Evolutionary conservation across 2,888 invertebrate genomes (phyloP), one percentile per base, ranked within the genome.

Genomic region (Catocala fraxini): DNA sequence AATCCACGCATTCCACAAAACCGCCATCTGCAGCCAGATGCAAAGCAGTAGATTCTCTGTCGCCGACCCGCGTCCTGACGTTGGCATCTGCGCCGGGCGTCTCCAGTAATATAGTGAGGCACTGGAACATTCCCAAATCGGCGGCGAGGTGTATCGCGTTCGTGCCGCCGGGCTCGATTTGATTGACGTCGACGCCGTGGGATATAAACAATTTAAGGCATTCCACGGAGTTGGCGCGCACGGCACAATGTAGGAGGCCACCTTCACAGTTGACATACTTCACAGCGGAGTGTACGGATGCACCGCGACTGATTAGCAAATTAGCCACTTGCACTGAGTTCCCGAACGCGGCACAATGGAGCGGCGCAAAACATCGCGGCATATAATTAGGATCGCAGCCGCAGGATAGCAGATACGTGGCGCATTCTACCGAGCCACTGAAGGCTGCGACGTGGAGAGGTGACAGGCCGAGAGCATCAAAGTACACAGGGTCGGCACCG

Each of bases 21-120:
- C 98, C 98, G 60, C 97, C 97, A 83, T 98, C 98, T 0, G 98
- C 98, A 0, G 98, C 98, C 69, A 98, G 91, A 92, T 98, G 98
- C 59, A 98, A 83, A 0, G 97, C 96, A 0, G 97, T 97, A 10
- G 97, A 96, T 70, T 97, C 97, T 76, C 97, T 96, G 61, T 96
- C 97, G 5, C 96, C 95, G 39, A 96, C 95, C 68, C 95, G 92
- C 48, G 97, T 97, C 67, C 96, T 94, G 0, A 96, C 95, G 77
- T 97, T 96, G 0, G 97, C 95, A 79, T 97, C 96, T 0, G 96
- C 95, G 64, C 96, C 95, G 52, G 97, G 96, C 5, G 96, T 96
- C 73, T 97, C 96, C 46, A 98, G 86, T 71, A 98, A 95, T 73
- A 97, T 96, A 73, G 96, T 95, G 69, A 98, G 94, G 83, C 97